Conservation (phyloP, 2,113 vertebrate species). For the Edolisoma coerulescens region DNA sequence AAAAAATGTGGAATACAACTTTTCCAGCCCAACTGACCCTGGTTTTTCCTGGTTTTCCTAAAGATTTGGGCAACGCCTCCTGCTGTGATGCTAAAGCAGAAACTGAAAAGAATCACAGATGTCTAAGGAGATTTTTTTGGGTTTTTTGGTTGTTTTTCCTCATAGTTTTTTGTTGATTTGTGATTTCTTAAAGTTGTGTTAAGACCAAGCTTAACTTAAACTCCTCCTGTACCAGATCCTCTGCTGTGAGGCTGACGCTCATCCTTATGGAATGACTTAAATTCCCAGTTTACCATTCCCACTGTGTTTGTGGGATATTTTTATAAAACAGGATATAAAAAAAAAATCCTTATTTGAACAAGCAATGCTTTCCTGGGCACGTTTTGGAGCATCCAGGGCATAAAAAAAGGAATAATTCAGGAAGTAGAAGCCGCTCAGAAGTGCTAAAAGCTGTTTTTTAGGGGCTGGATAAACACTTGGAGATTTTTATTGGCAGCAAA, state of each 20-base stretch:
- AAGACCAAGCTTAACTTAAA: not conserved
- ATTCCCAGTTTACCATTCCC: not conserved
- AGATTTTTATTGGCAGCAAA: not conserved
- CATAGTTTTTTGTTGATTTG: not conserved
- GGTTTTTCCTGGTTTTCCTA: not conserved
- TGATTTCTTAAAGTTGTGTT: not conserved
- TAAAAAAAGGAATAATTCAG: not conserved
- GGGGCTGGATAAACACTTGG: not conserved
- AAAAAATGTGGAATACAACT: rapidly evolving
- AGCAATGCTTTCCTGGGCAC: rapidly evolving
- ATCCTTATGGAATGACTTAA: not conserved
- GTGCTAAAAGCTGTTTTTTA: not conserved
- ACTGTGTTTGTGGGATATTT: not conserved
- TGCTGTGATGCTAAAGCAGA: rapidly evolving
- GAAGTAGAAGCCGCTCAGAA: not conserved
- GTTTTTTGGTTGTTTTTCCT: not conserved
- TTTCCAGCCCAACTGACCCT: not conserved
- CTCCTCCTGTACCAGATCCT: not conserved
- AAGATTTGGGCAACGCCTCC: not conserved
- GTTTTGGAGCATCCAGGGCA: not conserved
- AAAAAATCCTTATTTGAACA: not conserved
- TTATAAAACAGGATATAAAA: not conserved
- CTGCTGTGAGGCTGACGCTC: rapidly evolving
- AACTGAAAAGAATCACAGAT: rapidly evolving
- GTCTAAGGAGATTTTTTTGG: not conserved